Base-by-base conservation (phyloP, 2,888 invertebrate species). In the Monoplex corrugatus region DNA sequence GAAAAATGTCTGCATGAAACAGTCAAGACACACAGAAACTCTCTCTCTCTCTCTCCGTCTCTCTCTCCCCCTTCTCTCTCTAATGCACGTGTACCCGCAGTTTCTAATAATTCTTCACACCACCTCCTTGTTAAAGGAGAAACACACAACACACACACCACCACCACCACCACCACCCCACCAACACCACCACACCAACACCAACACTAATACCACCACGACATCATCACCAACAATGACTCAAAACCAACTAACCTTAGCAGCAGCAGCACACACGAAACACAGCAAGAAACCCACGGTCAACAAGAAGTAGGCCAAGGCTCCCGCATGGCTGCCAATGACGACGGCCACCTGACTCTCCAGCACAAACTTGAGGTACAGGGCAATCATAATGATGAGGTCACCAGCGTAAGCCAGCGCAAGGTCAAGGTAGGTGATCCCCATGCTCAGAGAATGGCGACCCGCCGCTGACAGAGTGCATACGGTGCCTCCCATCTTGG, bases 361-460 rank as follows among this genome's bases (percentile, higher is more conserved):
- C 68, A 88, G 43, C n/a, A 40, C 63, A 44, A 88, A 88, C 88
- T 88, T 88, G 88, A 88, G 23, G 83, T 63, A 88, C 23, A 88
- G 32, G 10, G 88, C 63, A 28, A 28, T n/a, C 16, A 40, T 13
- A 35, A 78, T 40, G 32, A 80, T 16, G 0, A 32, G 28, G 63
- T 50, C 50, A 13, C 84, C 50, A 1, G 19, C 23, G 16, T 38
- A 45, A 35, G 84, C 32, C 84, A 84, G 84, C 50, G 57, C 23
- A 32, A 84, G 84, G 50, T 13, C 8, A 16, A 84, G 84, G 50
- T 32, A 45, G 50, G 50, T 35, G 50, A 44, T 57, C n/a, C 32
- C 50, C 84, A 38, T 50, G 50, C 84, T 84, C 35, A 84, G 50
- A 10, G 35, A 19, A 19, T 57, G 84, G 23, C 84, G 84, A n/a